Conservation (phyloP, 2,113 vertebrate species). For the Drymodes brunneopygia region DNA sequence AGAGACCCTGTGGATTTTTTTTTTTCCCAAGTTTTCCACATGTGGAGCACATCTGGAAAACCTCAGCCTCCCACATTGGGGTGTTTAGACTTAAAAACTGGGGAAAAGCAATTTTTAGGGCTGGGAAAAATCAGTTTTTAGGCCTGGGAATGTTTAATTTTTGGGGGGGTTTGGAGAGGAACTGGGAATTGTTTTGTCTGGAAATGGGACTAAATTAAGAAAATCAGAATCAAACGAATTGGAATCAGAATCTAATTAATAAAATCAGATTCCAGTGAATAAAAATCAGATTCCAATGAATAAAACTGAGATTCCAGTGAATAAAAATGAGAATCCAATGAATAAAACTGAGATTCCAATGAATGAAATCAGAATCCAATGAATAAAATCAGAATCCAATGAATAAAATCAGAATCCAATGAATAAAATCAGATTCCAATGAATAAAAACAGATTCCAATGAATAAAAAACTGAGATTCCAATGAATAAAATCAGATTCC, state of each 20-base stretch:
- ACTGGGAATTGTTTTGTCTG: not conserved
- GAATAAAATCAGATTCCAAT: not conserved
- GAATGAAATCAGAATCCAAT: not conserved
- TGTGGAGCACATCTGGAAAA: no score
- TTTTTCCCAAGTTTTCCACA: no score
- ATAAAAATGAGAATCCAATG: no score
- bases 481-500: no score
- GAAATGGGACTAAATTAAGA: not conserved
- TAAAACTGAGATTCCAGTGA: not conserved
- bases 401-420: not conserved
- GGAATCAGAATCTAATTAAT: not conserved
- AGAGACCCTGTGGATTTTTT: no score
- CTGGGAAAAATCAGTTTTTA: no score
- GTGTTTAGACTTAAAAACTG: no score
- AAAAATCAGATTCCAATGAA: not conserved
- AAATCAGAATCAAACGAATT: not conserved
- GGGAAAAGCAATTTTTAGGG: not conserved
- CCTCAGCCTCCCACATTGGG: no score
- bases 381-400: not conserved
- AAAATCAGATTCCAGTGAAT: not conserved
- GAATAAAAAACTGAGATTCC: no score
- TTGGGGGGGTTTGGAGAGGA: not conserved
- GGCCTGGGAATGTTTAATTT: not conserved
- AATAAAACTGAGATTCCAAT: not conserved
- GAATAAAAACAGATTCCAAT: not conserved